phyloP scores from a whole-genome alignment of 2,888 invertebrate species.

The Noctua janthina region DNA sequence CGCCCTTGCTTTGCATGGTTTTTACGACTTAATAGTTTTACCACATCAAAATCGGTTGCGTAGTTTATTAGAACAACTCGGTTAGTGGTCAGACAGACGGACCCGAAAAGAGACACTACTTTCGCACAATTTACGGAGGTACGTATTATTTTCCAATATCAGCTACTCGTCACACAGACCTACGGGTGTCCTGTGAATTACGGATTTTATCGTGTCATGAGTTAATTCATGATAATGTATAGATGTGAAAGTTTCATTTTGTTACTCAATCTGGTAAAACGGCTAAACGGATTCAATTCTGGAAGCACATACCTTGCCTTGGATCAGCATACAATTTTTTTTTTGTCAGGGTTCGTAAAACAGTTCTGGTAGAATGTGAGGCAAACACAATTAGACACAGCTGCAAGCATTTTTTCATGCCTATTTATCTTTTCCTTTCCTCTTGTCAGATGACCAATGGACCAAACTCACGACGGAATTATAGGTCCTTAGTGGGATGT shows the following conservation, averaged over 20 bases:
- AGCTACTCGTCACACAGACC: neutral
- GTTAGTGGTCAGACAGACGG: neutral
- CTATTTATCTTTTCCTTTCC: neutral
- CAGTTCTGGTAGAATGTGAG: neutral
- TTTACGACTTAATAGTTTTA: neutral
- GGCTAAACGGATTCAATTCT: neutral
- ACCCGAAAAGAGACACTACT: neutral
- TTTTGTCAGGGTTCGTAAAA: neutral
- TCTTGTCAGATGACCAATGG: neutral
- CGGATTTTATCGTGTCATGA: too few species aligned
- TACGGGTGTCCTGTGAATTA: neutral
- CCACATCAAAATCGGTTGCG: neutral
- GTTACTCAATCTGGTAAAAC: neutral
- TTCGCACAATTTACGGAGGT: neutral
- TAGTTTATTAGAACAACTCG: neutral
- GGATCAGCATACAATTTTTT: neutral
- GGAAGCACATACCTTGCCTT: neutral
- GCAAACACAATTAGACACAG: neutral
- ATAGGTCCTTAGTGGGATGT: rapidly evolving
- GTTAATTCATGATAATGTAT: neutral
- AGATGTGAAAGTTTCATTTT: neutral
- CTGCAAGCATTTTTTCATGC: neutral
- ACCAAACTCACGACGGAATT: neutral
- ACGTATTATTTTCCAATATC: too few species aligned
- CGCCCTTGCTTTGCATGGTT: neutral